Conservation (phyloP, 2,797 vertebrate species). For the Urosaurus nigricauda region DNA sequence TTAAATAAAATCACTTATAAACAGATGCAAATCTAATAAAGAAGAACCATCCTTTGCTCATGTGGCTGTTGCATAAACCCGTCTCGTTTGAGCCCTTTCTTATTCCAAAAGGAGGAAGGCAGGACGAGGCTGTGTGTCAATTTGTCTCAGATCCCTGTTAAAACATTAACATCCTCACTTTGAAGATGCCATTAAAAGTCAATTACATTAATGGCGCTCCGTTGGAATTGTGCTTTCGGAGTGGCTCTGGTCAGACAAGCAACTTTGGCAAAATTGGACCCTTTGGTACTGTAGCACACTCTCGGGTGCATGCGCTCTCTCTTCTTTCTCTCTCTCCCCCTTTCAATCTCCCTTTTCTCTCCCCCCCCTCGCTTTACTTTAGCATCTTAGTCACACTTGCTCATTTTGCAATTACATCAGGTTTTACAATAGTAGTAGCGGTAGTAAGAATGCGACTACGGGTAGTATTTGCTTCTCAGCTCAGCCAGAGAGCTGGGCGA, state of each 20-base stretch:
- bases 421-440: too few species aligned
- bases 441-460: too few species aligned
- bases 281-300: slow-evolving; percentile 38
- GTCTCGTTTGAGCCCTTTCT: not conserved
- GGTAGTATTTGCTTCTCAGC: too few species aligned
- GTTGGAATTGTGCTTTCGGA: slow-evolving; percentile 63
- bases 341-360: not conserved
- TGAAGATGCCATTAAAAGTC: slow-evolving; percentile 71
- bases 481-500: too few species aligned
- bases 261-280: slow-evolving; percentile 59
- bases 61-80: not conserved
- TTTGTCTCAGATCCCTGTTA: slow-evolving; percentile 65
- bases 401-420: not conserved
- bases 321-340: not conserved
- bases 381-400: too few species aligned
- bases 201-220: slow-evolving; percentile 72
- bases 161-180: slow-evolving; percentile 59
- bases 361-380: not conserved
- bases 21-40: not conserved
- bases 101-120: slow-evolving; percentile 23
- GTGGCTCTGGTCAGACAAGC: slow-evolving; percentile 55
- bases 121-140: slow-evolving; percentile 60
- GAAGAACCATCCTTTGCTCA: not conserved
- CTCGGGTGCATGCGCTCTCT: not conserved
- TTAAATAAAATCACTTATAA: too few species aligned